phyloP scores from a whole-genome alignment of 2,113 vertebrate genomes.

The Desmodus rotundus region DNA sequence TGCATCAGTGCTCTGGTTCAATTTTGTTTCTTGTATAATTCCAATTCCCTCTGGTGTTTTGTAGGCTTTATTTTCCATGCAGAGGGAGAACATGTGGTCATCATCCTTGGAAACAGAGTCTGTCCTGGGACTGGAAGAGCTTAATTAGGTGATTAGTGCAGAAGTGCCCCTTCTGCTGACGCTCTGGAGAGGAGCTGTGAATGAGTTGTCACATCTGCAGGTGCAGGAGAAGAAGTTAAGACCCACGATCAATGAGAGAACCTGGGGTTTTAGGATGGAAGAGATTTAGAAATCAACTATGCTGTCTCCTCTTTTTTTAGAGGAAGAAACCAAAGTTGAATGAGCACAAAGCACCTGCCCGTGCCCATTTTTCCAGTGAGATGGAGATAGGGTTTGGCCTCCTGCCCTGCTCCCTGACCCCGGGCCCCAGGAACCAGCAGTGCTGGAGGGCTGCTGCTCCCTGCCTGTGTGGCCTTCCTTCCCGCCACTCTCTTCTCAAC shows the following conservation, averaged over 20 bases:
- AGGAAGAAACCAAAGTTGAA: not conserved
- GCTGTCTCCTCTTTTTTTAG: not conserved
- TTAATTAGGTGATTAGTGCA: not conserved
- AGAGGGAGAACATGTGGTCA: not conserved
- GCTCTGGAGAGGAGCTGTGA: not conserved
- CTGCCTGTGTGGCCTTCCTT: not conserved
- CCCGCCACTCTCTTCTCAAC: not conserved
- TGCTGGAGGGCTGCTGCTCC: not conserved
- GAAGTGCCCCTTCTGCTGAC: not conserved
- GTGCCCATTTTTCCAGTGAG: not conserved
- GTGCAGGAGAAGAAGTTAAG: not conserved
- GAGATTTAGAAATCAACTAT: not conserved
- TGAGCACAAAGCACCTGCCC: not conserved
- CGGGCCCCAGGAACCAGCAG: not conserved
- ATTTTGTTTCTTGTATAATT: not conserved
- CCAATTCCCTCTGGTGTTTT: not conserved
- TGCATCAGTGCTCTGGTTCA: not conserved
- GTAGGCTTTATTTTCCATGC: not conserved
- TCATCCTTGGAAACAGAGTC: not conserved
- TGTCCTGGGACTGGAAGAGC: not conserved
- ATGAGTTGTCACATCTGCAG: not conserved
- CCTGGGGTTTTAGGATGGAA: not conserved
- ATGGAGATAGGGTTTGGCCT: not conserved
- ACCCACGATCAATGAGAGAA: not conserved
- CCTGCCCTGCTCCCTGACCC: no score